A percentile compares a stretch with the other conserved stretches of the same genome.
These are phyloP conservation scores for Mylabris phalerata DNA, from an alignment of 1,140 invertebrate genomes.

Conservation along the genomic window DNA sequence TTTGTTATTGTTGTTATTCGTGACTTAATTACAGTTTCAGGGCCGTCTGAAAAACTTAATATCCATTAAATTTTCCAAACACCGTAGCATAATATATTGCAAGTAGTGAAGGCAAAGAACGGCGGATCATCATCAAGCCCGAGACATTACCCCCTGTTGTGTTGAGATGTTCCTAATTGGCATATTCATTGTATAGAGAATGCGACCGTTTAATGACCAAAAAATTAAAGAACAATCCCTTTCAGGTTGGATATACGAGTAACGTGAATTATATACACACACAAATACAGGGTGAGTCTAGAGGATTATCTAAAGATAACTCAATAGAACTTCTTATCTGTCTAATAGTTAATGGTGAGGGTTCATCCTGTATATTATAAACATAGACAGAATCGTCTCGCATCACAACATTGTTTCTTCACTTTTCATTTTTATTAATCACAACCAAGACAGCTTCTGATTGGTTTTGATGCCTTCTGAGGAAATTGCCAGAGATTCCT, in stretches of 20 bases:
- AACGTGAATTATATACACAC: not conserved
- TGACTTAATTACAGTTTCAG: constrained; percentile 24
- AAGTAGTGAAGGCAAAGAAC: constrained; percentile 4
- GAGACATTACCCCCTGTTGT: constrained; percentile 18
- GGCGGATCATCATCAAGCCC: constrained; percentile 14
- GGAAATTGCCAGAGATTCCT: constrained; percentile 27
- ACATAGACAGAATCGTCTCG: not conserved
- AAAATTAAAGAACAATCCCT: constrained; percentile 29
- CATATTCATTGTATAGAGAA: constrained; percentile 26
- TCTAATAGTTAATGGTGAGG: no score
- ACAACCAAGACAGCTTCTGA: constrained; percentile 34
- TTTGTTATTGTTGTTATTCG: constrained; percentile 1
- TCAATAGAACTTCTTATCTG: no score
- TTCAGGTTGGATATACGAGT: not conserved
- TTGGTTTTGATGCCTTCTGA: constrained; percentile 31
- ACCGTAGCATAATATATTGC: constrained; percentile 24
- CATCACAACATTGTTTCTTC: not conserved
- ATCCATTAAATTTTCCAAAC: constrained; percentile 28
- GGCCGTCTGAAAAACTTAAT: constrained; percentile 24
- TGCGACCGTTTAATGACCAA: constrained; percentile 28
- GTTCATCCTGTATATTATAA: not conserved
- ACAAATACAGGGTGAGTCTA: not conserved
- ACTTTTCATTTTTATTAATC: constrained; percentile 34
- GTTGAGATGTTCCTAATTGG: constrained; percentile 29
- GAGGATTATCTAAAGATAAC: no score